Percentiles rank a stretch among this genome's conserved stretches.
Conservation (phyloP, 1,140 invertebrate species). For the Papilio aristodemus region DNA sequence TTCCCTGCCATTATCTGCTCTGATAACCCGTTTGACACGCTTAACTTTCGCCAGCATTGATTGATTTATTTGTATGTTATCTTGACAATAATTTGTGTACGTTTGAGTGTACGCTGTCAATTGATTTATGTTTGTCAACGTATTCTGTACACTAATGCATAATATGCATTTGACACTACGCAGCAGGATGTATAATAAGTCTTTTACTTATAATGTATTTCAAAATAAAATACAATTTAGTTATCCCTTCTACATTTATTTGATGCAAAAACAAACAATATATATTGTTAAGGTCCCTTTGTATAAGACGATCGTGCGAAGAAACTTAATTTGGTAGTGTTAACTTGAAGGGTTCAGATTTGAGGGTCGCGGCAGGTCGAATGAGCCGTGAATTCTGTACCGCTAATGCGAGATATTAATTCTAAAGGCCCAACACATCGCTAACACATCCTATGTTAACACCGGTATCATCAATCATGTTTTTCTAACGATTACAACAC, state of each 20-base stretch:
- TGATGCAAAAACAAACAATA: neutral
- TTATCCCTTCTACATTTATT: no score
- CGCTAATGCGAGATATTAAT: slow-evolving; percentile 15
- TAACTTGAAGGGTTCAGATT: slow-evolving; percentile 23
- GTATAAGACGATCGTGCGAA: neutral
- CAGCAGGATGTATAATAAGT: no score
- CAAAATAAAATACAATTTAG: neutral
- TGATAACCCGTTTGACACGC: neutral
- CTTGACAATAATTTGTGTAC: slow-evolving; percentile 22
- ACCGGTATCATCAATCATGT: slow-evolving; percentile 22
- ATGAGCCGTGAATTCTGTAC: slow-evolving; percentile 9
- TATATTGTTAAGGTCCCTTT: neutral
- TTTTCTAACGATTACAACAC: neutral
- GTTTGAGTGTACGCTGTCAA: neutral
- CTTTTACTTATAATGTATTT: neutral
- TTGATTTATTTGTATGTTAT: slow-evolving; percentile 9
- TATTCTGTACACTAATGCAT: neutral
- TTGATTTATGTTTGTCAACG: slow-evolving; percentile 19
- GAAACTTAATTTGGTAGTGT: slow-evolving; percentile 15
- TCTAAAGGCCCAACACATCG: slow-evolving; percentile 23
- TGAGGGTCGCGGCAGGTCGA: slow-evolving; percentile 14
- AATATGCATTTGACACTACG: no score
- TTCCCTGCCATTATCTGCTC: neutral
- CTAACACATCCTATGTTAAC: slow-evolving; percentile 21
- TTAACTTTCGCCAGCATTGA: slow-evolving; percentile 10